Conservation (phyloP, 2,113 vertebrate genomes). For the Cercocebus atys region DNA sequence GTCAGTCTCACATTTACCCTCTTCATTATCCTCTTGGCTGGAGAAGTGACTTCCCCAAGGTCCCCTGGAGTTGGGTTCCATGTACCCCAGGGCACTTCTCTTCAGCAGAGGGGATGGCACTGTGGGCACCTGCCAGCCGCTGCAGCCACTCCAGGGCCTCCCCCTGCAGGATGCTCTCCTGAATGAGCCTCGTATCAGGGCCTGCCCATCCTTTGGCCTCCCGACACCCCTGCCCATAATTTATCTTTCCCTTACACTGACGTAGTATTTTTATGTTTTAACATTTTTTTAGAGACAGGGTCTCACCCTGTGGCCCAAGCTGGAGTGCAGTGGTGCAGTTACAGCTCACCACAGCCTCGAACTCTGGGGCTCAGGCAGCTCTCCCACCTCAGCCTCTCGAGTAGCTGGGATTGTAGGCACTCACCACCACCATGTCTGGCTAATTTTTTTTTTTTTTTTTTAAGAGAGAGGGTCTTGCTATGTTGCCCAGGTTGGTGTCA, state of each 20-base stretch:
- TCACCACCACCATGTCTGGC: no score
- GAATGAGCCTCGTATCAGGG: neutral
- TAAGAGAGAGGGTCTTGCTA: neutral
- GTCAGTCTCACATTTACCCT: neutral
- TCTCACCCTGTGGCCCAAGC: neutral
- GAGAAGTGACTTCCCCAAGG: neutral
- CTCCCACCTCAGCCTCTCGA: neutral
- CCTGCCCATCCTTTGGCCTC: neutral
- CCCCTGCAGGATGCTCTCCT: neutral
- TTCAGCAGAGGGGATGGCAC: neutral
- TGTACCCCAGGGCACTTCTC: fast-evolving
- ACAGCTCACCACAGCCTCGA: neutral
- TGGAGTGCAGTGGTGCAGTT: neutral
- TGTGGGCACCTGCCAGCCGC: fast-evolving
- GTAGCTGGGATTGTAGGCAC: no score
- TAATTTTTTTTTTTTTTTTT: no score
- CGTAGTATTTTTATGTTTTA: neutral
- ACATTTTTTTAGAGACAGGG: neutral
- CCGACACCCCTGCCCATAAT: neutral
- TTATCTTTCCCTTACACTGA: neutral
- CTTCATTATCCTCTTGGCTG: neutral
- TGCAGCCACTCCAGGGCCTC: neutral
- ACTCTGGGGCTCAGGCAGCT: neutral
- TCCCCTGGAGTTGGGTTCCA: neutral
- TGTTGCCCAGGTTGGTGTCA: neutral